Evolutionary conservation across 2,888 invertebrate species (phyloP), one percentile per base, ranked within the genome.

Genomic region (Leptinotarsa peninsularis): DNA sequence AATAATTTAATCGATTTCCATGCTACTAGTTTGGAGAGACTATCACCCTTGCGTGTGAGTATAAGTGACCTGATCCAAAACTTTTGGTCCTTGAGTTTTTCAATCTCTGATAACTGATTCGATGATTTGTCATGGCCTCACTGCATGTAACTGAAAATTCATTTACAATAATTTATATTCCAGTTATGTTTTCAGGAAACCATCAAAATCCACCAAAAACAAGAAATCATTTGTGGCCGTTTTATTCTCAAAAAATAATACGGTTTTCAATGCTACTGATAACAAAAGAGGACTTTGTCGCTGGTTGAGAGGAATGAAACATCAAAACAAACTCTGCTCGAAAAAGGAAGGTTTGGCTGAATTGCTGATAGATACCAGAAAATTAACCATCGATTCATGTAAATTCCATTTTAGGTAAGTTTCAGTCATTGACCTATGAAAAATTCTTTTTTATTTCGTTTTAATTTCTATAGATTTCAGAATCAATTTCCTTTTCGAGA

Each of bases 261-360:
- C 79, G 50, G 66, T 76, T 52, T 74, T 78, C 72, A 81, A 81
- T 15, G 73, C 73, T 73, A 80, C 78, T 67, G 68, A 72, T 72
- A 81, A 70, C 27, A 72, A 52, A 50, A 77, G 68, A 71, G 74
- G 72, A 52, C 50, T 91, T 3, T 93, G 93, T 81, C 90, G 90
- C 78, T 90, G 91, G 84, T 87, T 93, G 81, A 90, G 89, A 76
- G 90, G 91, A 17, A 90, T 92, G 0, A 90, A 90, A 72, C 90
- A 91, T 21, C 93, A 93, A 87, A 90, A 90, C 73, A 92, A 91
- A 87, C 90, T 92, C 84, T 94, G 94, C 82, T 89, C 90, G 74
- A 90, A 91, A 76, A 91, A 92, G 81, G 90, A 89, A 18, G 92
- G 92, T 1, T 86, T 94, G 49, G 87, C 89, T 10, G 89, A 89